Evolutionary conservation across 30 jellyfish, hydroid and myxozoan species (phyloP).

Genomic region (Aurelia coerulea): DNA sequence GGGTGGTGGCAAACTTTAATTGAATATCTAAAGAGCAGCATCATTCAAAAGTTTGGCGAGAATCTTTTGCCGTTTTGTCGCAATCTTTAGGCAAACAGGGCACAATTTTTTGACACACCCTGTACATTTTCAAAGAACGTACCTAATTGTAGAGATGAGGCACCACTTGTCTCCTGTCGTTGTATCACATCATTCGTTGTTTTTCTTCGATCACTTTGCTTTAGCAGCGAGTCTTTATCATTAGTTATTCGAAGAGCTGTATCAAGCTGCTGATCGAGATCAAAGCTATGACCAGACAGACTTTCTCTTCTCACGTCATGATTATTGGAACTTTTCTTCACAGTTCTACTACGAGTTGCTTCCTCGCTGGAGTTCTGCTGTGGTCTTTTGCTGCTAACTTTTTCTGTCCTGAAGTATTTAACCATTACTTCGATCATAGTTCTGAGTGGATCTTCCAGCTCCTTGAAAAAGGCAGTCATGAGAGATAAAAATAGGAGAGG

Average conservation of each 20-base stretch:
- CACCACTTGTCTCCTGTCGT: too few species aligned
- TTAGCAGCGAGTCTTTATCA: background rate
- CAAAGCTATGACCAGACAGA: background rate
- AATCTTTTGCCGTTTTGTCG: too few species aligned
- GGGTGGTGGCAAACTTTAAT: too few species aligned
- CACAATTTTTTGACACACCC: too few species aligned
- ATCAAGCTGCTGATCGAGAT: conserved; percentile 7
- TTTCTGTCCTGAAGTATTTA: conserved; percentile 24
- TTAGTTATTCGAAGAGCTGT: conserved; percentile 13
- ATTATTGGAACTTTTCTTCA: background rate
- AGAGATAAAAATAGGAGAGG: background rate
- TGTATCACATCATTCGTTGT: too few species aligned
- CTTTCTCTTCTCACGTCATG: background rate
- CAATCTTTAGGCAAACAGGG: too few species aligned
- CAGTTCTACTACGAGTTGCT: background rate
- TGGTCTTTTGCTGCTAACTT: background rate
- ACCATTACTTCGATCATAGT: conserved; percentile 67
- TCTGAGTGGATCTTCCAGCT: conserved; percentile 40
- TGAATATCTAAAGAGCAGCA: too few species aligned
- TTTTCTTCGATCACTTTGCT: background rate
- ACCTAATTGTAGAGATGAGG: too few species aligned
- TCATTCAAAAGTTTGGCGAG: too few species aligned
- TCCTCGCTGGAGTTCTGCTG: conserved; percentile 7
- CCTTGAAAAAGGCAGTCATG: background rate
- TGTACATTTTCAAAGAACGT: too few species aligned